Evolutionary conservation across 2,797 vertebrate genomes (phyloP).

Genomic region (Nannoperca obscura): DNA sequence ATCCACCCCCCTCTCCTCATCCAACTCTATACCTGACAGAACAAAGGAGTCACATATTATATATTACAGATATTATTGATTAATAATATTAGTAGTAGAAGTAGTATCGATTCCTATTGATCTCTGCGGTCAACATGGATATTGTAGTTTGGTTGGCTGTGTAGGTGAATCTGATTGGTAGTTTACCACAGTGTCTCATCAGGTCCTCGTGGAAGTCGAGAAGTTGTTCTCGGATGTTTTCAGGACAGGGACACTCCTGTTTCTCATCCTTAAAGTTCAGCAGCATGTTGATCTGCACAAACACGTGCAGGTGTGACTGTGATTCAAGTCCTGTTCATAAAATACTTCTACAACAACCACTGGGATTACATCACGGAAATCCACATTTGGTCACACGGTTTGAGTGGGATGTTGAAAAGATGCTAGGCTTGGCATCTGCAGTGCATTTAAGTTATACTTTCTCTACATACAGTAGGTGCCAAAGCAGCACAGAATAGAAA

Average conservation of each 20-base stretch:
- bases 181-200: slow-evolving; percentile 95
- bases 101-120: neutral
- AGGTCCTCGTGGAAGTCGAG: slow-evolving; percentile 96
- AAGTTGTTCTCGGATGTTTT: slow-evolving; percentile 92
- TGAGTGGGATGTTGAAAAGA: neutral
- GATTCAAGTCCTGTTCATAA: neutral
- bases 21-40: slow-evolving; percentile 90
- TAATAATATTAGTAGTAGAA: neutral
- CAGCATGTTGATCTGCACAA: slow-evolving; percentile 94
- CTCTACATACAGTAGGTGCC: neutral
- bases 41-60: neutral
- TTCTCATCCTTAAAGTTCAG: slow-evolving; percentile 96
- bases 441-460: neutral
- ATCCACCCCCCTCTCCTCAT: slow-evolving; percentile 89
- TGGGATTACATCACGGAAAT: neutral
- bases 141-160: neutral
- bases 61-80: neutral
- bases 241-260: slow-evolving; percentile 94
- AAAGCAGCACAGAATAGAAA: neutral
- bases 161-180: slow-evolving; percentile 7
- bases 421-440: neutral
- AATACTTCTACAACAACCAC: neutral
- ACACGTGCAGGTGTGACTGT: neutral
- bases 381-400: neutral
- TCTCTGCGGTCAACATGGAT: neutral